Percentiles rank a stretch among this genome's conserved stretches.
phyloP scores from a whole-genome alignment of 2,888 invertebrate species.

The Tromatobia lineatoria region DNA sequence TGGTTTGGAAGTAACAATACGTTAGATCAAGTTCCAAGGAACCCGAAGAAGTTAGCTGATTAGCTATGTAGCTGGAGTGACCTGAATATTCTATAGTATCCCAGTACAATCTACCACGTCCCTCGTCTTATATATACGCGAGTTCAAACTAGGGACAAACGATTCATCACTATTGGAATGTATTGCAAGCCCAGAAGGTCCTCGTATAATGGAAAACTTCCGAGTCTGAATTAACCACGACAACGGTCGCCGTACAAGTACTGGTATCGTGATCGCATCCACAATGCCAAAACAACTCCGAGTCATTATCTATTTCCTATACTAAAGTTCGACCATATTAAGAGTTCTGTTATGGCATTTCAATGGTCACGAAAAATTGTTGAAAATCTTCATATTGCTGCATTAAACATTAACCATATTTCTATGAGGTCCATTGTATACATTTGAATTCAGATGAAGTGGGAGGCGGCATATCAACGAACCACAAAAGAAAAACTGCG shows the following conservation, averaged over 20 bases:
- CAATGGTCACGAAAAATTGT: neutral
- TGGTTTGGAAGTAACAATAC: constrained; percentile 1
- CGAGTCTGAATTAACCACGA: constrained; percentile 22
- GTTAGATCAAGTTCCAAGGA: constrained; percentile 37
- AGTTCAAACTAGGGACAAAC: constrained; percentile 12
- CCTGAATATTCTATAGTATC: constrained; percentile 18
- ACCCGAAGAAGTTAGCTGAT: constrained; percentile 39
- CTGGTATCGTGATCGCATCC: neutral
- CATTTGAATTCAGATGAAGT: no score
- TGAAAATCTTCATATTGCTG: neutral
- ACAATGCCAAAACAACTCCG: constrained; percentile 10
- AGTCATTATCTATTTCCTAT: constrained; percentile 13
- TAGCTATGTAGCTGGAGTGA: constrained; percentile 26
- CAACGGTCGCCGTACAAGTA: constrained; percentile 24
- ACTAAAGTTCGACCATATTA: neutral
- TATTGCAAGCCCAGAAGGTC: constrained; percentile 25
- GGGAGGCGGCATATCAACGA: no score
- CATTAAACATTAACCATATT: neutral
- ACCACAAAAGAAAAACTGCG: no score
- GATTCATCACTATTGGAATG: constrained; percentile 31
- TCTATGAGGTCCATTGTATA: neutral
- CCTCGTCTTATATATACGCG: constrained; percentile 4
- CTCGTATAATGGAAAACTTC: constrained; percentile 25
- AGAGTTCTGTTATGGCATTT: neutral
- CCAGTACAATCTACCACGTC: constrained; percentile 7